These are phyloP conservation scores for Drosophila ficusphila DNA, from an alignment of 1,140 invertebrate genomes.

Conservation along the genomic window DNA sequence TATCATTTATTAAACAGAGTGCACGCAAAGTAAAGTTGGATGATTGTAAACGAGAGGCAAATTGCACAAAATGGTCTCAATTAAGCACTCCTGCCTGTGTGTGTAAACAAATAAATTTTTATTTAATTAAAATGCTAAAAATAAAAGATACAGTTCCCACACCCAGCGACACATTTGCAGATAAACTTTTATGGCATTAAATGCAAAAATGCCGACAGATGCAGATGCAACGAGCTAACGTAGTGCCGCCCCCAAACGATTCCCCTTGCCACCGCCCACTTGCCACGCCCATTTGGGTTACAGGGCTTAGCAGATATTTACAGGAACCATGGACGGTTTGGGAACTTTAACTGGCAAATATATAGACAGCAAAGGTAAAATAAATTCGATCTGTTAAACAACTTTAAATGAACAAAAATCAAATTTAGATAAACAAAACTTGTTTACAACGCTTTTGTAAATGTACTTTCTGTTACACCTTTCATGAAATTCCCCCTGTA, in stretches of 20 bases:
- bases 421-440: background rate
- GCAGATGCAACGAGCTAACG: slow-evolving; percentile 25
- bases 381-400: background rate
- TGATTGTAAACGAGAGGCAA: slow-evolving; percentile 16
- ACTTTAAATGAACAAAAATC: background rate
- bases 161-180: slow-evolving; percentile 34
- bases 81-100: slow-evolving; percentile 28
- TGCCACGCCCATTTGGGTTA: slow-evolving; percentile 1
- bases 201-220: slow-evolving; percentile 43
- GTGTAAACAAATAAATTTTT: slow-evolving; percentile 38
- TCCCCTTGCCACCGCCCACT: background rate
- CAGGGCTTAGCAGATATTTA: slow-evolving; percentile 1
- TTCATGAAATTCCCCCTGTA: too few relatives aligned
- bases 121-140: slow-evolving; percentile 51
- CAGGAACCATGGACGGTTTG: background rate
- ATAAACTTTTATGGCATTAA: slow-evolving; percentile 56
- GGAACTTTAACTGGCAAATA: background rate
- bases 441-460: too few relatives aligned
- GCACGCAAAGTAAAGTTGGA: background rate
- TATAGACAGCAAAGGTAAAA: background rate
- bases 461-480: too few relatives aligned
- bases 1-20: slow-evolving; percentile 30
- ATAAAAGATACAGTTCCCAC: slow-evolving; percentile 31
- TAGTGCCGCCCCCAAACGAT: background rate
- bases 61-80: slow-evolving; percentile 38